These are phyloP conservation scores for Acleris cristana DNA, from an alignment of 2,888 invertebrate genomes.

Conservation along the genomic window DNA sequence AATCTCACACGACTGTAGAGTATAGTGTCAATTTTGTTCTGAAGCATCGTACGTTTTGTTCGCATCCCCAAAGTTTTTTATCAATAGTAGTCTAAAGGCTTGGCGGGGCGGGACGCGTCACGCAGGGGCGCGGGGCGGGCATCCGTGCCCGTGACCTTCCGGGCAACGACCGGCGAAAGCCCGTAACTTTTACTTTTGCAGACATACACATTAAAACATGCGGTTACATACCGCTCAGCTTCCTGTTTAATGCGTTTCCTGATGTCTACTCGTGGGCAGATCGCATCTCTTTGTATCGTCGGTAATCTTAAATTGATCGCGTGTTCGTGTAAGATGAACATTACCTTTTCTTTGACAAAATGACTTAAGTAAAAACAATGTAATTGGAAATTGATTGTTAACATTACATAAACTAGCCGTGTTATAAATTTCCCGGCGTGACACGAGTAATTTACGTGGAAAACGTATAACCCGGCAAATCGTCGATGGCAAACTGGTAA, in stretches of 20 bases:
- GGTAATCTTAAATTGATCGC: background rate
- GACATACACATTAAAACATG: slow-evolving; percentile 10
- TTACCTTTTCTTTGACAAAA: too few relatives aligned
- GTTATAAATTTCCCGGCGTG: too few relatives aligned
- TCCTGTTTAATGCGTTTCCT: slow-evolving; percentile 15
- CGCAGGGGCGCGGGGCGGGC: slow-evolving; percentile 32
- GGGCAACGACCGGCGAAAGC: slow-evolving; percentile 47
- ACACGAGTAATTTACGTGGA: background rate
- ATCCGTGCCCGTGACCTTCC: slow-evolving; percentile 52
- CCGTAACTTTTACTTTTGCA: slow-evolving; percentile 45
- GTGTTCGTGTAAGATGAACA: too few relatives aligned
- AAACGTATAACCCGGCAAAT: background rate
- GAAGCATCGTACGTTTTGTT: too few relatives aligned
- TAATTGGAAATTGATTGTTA: too few relatives aligned
- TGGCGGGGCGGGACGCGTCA: background rate
- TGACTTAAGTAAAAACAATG: too few relatives aligned
- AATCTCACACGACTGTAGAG: too few relatives aligned
- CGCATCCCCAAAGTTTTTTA: too few relatives aligned
- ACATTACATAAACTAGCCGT: too few relatives aligned
- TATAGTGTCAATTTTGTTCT: too few relatives aligned
- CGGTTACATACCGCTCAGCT: slow-evolving; percentile 10
- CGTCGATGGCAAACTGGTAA: background rate
- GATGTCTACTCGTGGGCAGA: slow-evolving; percentile 2
- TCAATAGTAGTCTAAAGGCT: too few relatives aligned
- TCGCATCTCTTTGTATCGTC: background rate